A percentile compares a stretch with the other conserved stretches of the same genome.
phyloP scores from a whole-genome alignment of 2,797 vertebrate species.

The Crax fasciolata region DNA sequence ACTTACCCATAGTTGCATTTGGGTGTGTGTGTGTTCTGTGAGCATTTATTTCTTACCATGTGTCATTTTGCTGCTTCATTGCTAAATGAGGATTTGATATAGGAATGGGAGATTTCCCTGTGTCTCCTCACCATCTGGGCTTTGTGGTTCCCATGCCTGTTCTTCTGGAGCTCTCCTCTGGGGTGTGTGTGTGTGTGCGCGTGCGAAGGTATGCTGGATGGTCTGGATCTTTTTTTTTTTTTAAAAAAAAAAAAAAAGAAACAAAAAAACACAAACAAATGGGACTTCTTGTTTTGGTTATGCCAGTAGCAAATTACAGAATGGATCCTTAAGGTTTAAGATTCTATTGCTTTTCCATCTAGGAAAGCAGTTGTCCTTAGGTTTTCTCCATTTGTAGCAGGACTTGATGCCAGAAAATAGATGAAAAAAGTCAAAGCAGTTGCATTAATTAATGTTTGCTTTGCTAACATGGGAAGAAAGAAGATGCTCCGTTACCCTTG shows the following conservation, averaged over 20 bases:
- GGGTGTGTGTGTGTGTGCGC: not conserved
- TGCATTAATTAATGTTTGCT: slow-evolving; percentile 54
- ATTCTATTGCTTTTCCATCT: slow-evolving; percentile 9
- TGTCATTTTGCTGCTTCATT: slow-evolving; percentile 54
- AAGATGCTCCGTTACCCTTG: slow-evolving; percentile 64
- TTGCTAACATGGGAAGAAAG: slow-evolving; percentile 58
- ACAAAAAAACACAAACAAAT: slow-evolving; percentile 34
- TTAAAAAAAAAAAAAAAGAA: not conserved
- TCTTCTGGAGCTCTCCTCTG: slow-evolving; percentile 54
- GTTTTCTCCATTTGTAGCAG: slow-evolving; percentile 57
- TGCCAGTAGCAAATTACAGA: slow-evolving; percentile 62
- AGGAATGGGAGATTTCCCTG: not conserved
- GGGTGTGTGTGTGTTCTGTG: slow-evolving; percentile 66
- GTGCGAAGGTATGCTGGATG: slow-evolving; percentile 26
- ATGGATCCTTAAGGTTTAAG: slow-evolving; percentile 46
- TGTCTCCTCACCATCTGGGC: slow-evolving; percentile 17
- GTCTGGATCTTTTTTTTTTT: slow-evolving; percentile 1
- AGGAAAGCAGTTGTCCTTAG: not conserved
- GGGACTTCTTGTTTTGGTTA: slow-evolving; percentile 50
- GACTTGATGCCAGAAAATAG: slow-evolving; percentile 31
- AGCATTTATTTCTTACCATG: slow-evolving; percentile 56
- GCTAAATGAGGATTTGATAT: slow-evolving; percentile 39
- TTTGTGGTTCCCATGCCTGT: slow-evolving; percentile 54
- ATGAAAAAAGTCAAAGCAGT: slow-evolving; percentile 43
- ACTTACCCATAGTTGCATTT: slow-evolving; percentile 29